A percentile compares a stretch with the other conserved stretches of the same genome.
These are phyloP conservation scores for Platypus cylindrus DNA, from an alignment of 2,888 invertebrate species.

Conservation along the genomic window DNA sequence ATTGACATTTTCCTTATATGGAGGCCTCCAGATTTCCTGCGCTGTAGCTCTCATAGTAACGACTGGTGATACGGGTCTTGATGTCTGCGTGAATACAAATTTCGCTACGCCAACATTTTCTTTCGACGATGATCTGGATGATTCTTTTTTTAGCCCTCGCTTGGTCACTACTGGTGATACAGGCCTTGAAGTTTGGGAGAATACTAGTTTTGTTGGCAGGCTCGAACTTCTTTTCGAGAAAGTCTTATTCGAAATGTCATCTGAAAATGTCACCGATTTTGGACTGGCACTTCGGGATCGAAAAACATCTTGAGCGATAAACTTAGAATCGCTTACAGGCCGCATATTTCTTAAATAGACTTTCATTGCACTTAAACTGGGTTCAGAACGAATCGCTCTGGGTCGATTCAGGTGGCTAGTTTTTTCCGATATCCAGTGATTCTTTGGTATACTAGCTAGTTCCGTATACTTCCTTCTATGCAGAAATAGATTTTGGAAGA, in stretches of 20 bases:
- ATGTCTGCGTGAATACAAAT: constrained; percentile 27
- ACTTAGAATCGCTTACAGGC: constrained; percentile 60
- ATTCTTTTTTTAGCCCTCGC: constrained; percentile 11
- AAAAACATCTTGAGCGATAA: constrained; percentile 48
- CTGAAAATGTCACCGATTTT: constrained; percentile 44
- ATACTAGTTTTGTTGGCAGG: constrained; percentile 38
- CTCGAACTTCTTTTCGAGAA: constrained; percentile 34
- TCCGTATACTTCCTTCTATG: constrained; percentile 37
- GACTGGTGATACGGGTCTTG: constrained; percentile 23
- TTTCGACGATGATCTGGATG: constrained; percentile 6
- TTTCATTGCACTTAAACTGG: constrained; percentile 44
- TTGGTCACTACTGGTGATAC: constrained; percentile 23
- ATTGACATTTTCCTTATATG: constrained; percentile 5
- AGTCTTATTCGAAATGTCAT: constrained; percentile 6
- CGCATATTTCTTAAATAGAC: constrained; percentile 54
- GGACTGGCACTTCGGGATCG: constrained; percentile 45
- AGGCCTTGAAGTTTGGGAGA: constrained; percentile 22
- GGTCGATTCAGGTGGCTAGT: constrained; percentile 50
- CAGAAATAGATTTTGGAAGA: constrained; percentile 60
- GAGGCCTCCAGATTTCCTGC: constrained; percentile 12
- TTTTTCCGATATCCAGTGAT: constrained; percentile 53
- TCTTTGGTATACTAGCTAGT: constrained; percentile 32
- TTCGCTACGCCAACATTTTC: constrained; percentile 18
- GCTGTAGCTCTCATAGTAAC: constrained; percentile 15
- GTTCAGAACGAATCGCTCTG: constrained; percentile 33